phyloP scores from a whole-genome alignment of 2,113 vertebrate genomes.

The Catharus bicknelli region DNA sequence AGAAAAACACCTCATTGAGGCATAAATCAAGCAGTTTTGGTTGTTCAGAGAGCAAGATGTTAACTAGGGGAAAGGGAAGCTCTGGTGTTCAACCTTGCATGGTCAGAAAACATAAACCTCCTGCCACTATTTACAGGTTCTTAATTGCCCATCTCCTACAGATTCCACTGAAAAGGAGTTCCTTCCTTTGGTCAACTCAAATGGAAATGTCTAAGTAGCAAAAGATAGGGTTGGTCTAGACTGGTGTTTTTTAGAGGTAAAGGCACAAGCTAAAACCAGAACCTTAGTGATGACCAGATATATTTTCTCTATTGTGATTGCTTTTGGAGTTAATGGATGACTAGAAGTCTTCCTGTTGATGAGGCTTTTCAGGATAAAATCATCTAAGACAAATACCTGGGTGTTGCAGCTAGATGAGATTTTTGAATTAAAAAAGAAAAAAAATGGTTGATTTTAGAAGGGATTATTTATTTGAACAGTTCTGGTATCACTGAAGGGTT shows the following conservation, averaged over 20 bases:
- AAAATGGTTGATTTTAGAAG: background rate
- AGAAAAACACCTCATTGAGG: background rate
- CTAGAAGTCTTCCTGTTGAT: background rate
- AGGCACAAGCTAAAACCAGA: background rate
- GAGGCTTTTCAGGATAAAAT: background rate
- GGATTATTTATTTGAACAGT: background rate
- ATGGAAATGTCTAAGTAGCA: background rate
- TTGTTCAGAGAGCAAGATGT: background rate
- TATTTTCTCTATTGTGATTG: background rate
- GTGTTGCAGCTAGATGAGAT: background rate
- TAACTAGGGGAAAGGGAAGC: background rate
- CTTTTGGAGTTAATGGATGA: background rate
- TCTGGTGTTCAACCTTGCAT: background rate
- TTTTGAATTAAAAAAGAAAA: background rate
- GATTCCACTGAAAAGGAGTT: background rate
- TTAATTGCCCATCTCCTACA: slow-evolving; percentile 21
- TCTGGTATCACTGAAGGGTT: background rate
- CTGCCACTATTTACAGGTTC: background rate
- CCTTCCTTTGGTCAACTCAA: background rate
- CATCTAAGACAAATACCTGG: background rate
- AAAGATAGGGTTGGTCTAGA: background rate
- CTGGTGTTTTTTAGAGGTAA: background rate
- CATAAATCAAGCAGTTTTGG: background rate
- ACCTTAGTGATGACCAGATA: background rate
- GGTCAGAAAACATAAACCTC: background rate